Conservation (phyloP, 2,113 vertebrate species). For the Tricholaema leucomelas region DNA sequence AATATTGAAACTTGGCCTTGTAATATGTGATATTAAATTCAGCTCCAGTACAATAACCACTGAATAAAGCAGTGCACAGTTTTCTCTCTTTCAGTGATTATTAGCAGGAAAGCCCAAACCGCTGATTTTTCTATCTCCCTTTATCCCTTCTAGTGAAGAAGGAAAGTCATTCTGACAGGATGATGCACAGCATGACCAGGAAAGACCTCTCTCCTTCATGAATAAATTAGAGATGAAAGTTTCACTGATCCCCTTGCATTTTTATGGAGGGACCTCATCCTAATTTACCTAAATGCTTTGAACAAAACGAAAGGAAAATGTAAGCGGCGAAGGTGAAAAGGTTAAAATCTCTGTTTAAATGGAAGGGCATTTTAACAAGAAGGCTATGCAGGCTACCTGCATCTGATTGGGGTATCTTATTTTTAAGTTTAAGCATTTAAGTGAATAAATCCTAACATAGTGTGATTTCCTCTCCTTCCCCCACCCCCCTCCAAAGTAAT, state of each 20-base stretch:
- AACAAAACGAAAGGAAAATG: slow-evolving; percentile 76
- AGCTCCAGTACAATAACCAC: slow-evolving; percentile 39
- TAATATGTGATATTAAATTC: slow-evolving; percentile 42
- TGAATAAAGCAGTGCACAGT: slow-evolving; percentile 16
- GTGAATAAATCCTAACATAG: slow-evolving; percentile 10
- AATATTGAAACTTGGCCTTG: slow-evolving; percentile 38
- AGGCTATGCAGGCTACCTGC: neutral
- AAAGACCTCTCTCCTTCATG: slow-evolving; percentile 78
- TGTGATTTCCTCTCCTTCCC: neutral
- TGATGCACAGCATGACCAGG: slow-evolving; percentile 75
- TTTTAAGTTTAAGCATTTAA: slow-evolving; percentile 47
- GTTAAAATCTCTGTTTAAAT: slow-evolving; percentile 79
- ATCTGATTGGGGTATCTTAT: neutral
- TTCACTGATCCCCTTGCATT: slow-evolving; percentile 79
- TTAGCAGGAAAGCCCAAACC: slow-evolving; percentile 47
- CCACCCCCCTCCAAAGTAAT: neutral
- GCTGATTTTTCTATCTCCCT: slow-evolving; percentile 58
- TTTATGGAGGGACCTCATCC: slow-evolving; percentile 76
- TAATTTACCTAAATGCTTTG: slow-evolving; percentile 83
- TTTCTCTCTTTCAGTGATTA: slow-evolving; percentile 52
- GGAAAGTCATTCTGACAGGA: slow-evolving; percentile 79
- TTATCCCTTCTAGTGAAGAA: slow-evolving; percentile 67
- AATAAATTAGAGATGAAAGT: slow-evolving; percentile 84
- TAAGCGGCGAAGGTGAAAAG: slow-evolving; percentile 73
- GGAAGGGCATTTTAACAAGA: slow-evolving; percentile 38